phyloP scores from a whole-genome alignment of 2,113 vertebrate species.

The Microcebus griseorufus region DNA sequence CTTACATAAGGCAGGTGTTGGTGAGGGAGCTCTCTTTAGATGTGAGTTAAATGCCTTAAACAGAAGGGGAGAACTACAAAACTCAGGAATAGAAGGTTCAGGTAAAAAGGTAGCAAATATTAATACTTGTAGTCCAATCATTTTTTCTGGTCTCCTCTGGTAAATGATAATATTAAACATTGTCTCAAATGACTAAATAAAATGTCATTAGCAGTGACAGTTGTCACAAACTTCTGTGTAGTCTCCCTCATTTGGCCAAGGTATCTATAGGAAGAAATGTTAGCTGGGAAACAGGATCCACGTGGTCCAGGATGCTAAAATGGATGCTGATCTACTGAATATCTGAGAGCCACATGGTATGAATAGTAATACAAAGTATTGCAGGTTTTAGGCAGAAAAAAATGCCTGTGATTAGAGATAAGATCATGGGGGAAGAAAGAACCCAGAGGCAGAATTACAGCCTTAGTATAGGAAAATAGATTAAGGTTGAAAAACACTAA shows the following conservation, averaged over 20 bases:
- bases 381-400: conserved; percentile 7
- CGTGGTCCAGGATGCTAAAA: not conserved
- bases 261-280: not conserved
- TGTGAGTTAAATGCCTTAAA: not conserved
- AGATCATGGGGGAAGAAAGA: conserved; percentile 28
- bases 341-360: not conserved
- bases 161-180: not conserved
- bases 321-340: not conserved
- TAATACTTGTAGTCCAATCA: not conserved
- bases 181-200: not conserved
- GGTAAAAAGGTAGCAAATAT: not conserved
- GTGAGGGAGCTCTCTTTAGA: not conserved
- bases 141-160: not conserved
- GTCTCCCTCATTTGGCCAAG: not conserved
- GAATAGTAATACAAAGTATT: not conserved
- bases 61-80: not conserved
- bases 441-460: conserved; percentile 24
- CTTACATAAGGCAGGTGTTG: not conserved
- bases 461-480: conserved; percentile 45
- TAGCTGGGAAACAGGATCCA: not conserved
- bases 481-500: conserved; percentile 48
- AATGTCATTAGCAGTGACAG: not conserved
- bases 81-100: not conserved
- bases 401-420: conserved; percentile 51
- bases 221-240: not conserved